Evolutionary conservation across 1,140 invertebrate genomes (phyloP).

Genomic region (Drosophila nigromelanica): DNA sequence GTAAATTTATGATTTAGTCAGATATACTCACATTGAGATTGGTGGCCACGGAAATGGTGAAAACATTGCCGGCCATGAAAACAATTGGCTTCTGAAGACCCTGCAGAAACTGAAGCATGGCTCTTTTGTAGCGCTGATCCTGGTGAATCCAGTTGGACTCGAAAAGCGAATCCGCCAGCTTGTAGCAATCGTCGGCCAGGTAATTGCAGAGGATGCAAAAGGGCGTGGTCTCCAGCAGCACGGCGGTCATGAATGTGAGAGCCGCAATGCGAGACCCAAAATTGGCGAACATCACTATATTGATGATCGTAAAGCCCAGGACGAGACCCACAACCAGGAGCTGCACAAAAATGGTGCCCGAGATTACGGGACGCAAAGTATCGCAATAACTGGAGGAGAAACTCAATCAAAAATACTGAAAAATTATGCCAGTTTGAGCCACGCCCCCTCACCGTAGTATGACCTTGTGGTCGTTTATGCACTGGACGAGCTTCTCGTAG

Average conservation of each 20-base stretch:
- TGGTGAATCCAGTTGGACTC: constrained; percentile 62
- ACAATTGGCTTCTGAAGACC: constrained; percentile 60
- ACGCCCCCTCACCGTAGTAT: constrained; percentile 50
- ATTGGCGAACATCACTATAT: constrained; percentile 69
- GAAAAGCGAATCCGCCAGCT: constrained; percentile 57
- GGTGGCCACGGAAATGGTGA: constrained; percentile 68
- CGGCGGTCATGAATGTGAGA: constrained; percentile 55
- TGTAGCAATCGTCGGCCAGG: constrained; percentile 57
- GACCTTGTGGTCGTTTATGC: constrained; percentile 60
- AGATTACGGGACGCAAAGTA: constrained; percentile 57
- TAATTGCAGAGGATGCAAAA: constrained; percentile 73
- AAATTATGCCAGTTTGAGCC: no score
- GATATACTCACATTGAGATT: constrained; percentile 62
- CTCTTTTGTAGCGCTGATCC: constrained; percentile 54
- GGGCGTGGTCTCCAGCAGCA: constrained; percentile 63
- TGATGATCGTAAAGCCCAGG: constrained; percentile 64
- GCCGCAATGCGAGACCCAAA: constrained; percentile 56
- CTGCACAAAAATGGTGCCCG: constrained; percentile 72
- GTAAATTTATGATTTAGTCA: not conserved
- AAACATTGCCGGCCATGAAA: constrained; percentile 66
- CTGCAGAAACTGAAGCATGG: constrained; percentile 58
- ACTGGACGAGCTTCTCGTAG: constrained; percentile 51
- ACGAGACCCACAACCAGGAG: constrained; percentile 65
- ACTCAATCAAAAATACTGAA: no score
- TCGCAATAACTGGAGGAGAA: constrained; percentile 49